Base-by-base conservation (phyloP, 2,113 vertebrate genomes). In the Nesogale talazaci region DNA sequence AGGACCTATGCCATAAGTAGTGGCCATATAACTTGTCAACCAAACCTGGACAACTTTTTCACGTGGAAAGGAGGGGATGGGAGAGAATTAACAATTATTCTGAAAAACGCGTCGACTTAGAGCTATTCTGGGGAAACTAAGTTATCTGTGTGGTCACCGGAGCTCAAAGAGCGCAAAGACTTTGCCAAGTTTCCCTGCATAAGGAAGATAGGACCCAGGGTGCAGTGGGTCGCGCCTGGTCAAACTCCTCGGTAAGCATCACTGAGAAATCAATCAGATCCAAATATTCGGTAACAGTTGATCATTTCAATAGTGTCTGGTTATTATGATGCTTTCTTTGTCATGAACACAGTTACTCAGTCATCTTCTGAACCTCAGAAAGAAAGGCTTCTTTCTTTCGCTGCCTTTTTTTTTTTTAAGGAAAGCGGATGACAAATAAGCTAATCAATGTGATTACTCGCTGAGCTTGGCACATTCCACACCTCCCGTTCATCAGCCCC, bases 401-500 rank as follows among this genome's bases (percentile, higher is more conserved):
- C 63, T 27, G 6, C 83, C 16, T 72, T 77, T 42, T 42, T 23
- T 91, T 81, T 36, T 65, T 65, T 65, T 29, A 65, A 88, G 83
- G 80, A 89, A 76, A 9, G 27, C 77, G 84, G 83, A 79, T 61
- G 92, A 93, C 91, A 97, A 96, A 95, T 89, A 94, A 96, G 88
- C 87, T 91, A 94, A 97, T 96, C 93, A 89, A 57, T 75, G 75
- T 88, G 87, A 96, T 88, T 79, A 69, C 93, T 94, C 6, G 14
- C 84, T 4, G 52, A 96, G 86, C 81, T 88, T 94, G 86, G 83
- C 83, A 75, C 82, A 38, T 94, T 89, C 89, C 70, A 78, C 42
- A 38, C 12, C 92, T 94, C 83, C 80, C 52, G 94, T 56, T 63
- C 90, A 67, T 96, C 96, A 95, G 95, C 95, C 95, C 87, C 93